phyloP scores from a whole-genome alignment of 2,888 invertebrate genomes.

The Chrysopilus asiliformis region DNA sequence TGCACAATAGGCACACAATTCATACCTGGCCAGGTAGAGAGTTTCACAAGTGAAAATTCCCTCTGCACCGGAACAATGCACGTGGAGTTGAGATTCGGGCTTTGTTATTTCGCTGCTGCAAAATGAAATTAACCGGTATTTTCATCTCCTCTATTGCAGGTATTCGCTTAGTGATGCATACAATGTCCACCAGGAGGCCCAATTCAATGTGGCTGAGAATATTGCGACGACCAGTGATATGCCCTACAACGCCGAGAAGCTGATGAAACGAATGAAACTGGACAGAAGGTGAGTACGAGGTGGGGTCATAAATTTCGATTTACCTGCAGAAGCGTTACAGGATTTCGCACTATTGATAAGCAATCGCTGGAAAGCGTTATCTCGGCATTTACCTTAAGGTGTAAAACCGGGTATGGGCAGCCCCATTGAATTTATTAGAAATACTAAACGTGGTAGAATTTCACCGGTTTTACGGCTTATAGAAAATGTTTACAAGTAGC shows the following conservation, averaged over 20 bases:
- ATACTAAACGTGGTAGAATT: too few relatives aligned
- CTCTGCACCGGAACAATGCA: too few relatives aligned
- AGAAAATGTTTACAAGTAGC: too few relatives aligned
- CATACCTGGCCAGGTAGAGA: too few relatives aligned
- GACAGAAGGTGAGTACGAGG: conserved; percentile 27
- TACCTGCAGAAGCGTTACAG: not conserved
- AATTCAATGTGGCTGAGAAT: conserved; percentile 42
- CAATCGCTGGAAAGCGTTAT: too few relatives aligned
- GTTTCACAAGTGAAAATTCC: too few relatives aligned
- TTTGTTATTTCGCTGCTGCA: not conserved
- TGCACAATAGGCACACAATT: too few relatives aligned
- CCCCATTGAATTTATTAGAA: too few relatives aligned
- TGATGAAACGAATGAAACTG: conserved; percentile 37
- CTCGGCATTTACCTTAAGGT: too few relatives aligned
- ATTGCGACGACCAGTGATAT: conserved; percentile 39
- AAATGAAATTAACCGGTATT: not conserved
- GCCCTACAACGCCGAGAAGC: conserved; percentile 38
- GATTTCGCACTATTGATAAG: too few relatives aligned
- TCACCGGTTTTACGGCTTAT: too few relatives aligned
- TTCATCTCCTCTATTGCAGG: conserved; percentile 9
- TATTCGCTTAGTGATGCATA: conserved; percentile 37
- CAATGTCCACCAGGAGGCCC: conserved; percentile 28
- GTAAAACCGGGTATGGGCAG: too few relatives aligned
- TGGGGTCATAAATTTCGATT: not conserved
- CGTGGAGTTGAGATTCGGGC: not conserved